Evolutionary conservation across 2,797 vertebrate genomes (phyloP), one percentile per base, ranked within the genome.

Genomic region (Microctenopoma stevenorrisi): DNA sequence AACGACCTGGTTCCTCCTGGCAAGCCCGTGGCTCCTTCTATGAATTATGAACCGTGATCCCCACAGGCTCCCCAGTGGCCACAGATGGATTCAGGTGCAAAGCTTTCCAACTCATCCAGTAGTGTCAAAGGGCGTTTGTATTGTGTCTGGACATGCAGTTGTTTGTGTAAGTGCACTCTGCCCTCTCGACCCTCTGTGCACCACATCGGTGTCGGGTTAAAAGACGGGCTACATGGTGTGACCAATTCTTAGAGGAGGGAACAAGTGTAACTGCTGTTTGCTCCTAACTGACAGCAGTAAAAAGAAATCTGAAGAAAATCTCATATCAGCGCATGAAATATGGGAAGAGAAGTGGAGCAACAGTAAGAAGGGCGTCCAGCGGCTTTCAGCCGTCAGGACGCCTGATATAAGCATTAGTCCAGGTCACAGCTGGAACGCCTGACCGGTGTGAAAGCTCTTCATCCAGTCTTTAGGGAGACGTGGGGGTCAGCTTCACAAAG

Each of bases 1-100:
- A 92, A 88, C 78, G 69, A 76, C 67, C 28, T 64, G 78, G 58
- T 68, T 90, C 84, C 79, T 80, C 68, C 69, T 70, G 64, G 76
- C 69, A 71, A 74, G 68, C 46, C 28, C 66, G 46, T 93, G 83
- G 76, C 74, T 81, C 64, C 64, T 48, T 79, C 83, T 80, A 93
- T 94, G 90, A 94, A 94, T 94, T 93, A 94, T 94, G 90, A 93
- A 94, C 84, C 69, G 79, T 78, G 81, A 91, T 85, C 90, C 87
- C 87, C 72, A 64, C 69, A 70, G 81, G 87, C 86, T 85, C 82
- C 86, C 82, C 59, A 55, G 78, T 62, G 79, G 66, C 88, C 78
- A 65, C 73, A 83, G 86, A 88, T 89, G 88, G 84, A 88, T 85
- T 82, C 74, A 72, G 75, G 76, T n/a, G 81, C 38, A 83, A 74